phyloP scores from a whole-genome alignment of 2,888 invertebrate genomes.

The Pyrochroa serraticornis region DNA sequence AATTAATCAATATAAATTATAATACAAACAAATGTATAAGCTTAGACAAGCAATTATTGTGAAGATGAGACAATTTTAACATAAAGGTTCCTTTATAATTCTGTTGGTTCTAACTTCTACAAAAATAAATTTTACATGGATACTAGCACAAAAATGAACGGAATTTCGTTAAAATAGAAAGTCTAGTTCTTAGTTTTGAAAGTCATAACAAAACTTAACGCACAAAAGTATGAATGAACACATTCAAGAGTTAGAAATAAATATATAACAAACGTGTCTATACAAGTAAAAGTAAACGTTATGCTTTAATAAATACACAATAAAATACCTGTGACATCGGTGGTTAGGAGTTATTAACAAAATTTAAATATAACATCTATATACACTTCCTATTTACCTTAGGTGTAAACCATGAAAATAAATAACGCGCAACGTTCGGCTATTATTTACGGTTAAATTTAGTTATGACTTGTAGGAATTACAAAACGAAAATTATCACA shows the following conservation, averaged over 20 bases:
- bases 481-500: constrained; percentile 39
- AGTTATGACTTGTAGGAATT: constrained; percentile 43
- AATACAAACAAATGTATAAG: constrained; percentile 53
- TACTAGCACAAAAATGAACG: constrained; percentile 28
- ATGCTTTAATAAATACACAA: constrained; percentile 19
- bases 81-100: constrained; percentile 39
- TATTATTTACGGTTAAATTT: constrained; percentile 36
- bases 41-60: constrained; percentile 37
- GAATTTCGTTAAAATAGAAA: constrained; percentile 36
- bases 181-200: constrained; percentile 30
- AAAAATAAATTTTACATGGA: neutral
- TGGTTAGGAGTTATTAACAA: constrained; percentile 13
- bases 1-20: constrained; percentile 51
- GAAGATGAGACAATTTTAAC: constrained; percentile 46
- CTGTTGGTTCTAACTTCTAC: too few relatives aligned
- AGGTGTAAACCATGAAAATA: constrained; percentile 4
- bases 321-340: constrained; percentile 18
- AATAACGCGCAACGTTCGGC: too few relatives aligned
- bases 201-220: constrained; percentile 46
- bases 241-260: constrained; percentile 14
- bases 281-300: constrained; percentile 19
- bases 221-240: constrained; percentile 16
- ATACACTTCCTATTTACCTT: constrained; percentile 14
- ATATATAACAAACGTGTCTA: constrained; percentile 19
- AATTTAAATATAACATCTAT: constrained; percentile 19